phyloP scores from a whole-genome alignment of 2,888 invertebrate species.

The Himalopsyche japonica region DNA sequence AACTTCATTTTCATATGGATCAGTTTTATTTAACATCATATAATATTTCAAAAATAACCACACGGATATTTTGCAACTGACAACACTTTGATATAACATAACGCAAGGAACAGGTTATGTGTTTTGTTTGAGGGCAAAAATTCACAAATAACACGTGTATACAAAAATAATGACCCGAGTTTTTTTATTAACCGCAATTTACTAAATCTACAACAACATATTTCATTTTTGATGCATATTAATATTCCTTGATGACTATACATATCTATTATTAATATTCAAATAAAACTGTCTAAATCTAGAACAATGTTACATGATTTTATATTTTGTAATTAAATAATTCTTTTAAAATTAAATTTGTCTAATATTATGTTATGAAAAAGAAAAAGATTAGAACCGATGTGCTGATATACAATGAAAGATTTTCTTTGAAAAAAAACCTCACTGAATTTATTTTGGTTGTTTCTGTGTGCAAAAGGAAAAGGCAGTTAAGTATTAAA shows the following conservation, averaged over 20 bases:
- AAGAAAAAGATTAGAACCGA: too few relatives aligned
- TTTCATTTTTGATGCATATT: background rate
- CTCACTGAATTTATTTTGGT: too few relatives aligned
- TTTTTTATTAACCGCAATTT: background rate
- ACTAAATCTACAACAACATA: background rate
- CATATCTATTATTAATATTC: background rate
- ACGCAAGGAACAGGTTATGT: background rate
- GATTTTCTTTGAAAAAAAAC: too few relatives aligned
- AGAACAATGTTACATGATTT: background rate
- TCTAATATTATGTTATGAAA: background rate
- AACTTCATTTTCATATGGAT: background rate
- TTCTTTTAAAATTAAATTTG: background rate
- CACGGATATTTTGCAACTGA: background rate
- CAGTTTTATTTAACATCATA: background rate
- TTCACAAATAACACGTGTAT: background rate
- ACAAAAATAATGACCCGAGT: background rate
- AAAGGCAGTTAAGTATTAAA: too few relatives aligned
- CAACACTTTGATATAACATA: background rate
- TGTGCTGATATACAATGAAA: too few relatives aligned
- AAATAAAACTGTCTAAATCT: background rate
- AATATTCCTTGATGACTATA: background rate
- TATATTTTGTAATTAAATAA: background rate
- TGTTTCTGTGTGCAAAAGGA: too few relatives aligned
- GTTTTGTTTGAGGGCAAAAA: background rate
- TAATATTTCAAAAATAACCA: background rate